Conservation (phyloP, 2,888 invertebrate species). For the Acanthopleura granulata region DNA sequence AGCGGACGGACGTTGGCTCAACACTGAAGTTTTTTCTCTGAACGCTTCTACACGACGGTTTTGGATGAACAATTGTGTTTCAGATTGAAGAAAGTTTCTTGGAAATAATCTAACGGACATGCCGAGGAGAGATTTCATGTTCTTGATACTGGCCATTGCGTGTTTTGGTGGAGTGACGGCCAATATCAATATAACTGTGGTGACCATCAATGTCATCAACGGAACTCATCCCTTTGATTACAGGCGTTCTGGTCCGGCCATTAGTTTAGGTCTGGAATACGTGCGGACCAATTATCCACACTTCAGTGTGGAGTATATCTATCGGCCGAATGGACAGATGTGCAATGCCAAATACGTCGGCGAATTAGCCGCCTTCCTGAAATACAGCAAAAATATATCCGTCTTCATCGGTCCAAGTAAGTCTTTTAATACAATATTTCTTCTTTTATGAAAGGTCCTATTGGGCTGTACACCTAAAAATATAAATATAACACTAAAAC, state of each 20-base stretch:
- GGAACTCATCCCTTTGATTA: constrained; percentile 23
- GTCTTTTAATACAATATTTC: not conserved
- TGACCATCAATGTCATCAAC: constrained; percentile 13
- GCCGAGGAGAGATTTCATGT: not conserved
- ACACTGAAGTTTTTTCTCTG: too few species aligned
- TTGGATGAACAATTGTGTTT: too few species aligned
- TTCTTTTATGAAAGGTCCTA: too few species aligned
- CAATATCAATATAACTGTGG: not conserved
- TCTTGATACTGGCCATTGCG: not conserved
- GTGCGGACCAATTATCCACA: constrained; percentile 23
- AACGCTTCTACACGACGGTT: too few species aligned
- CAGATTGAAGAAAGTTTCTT: too few species aligned
- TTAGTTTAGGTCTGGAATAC: constrained; percentile 24
- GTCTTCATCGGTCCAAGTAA: not conserved
- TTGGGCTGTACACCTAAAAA: too few species aligned
- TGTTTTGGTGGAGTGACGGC: not conserved
- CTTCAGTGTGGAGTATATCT: constrained; percentile 11
- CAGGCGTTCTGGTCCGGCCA: constrained; percentile 24
- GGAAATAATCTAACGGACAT: too few species aligned
- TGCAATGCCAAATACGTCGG: not conserved
- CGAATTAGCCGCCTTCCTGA: not conserved
- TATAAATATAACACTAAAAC: too few species aligned
- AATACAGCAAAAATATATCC: not conserved
- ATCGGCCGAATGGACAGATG: not conserved
- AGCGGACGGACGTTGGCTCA: too few species aligned